Percentiles rank a stretch among this genome's conserved stretches.
phyloP scores from a whole-genome alignment of 2,888 invertebrate genomes.

The Caenorhabditis sp. region DNA sequence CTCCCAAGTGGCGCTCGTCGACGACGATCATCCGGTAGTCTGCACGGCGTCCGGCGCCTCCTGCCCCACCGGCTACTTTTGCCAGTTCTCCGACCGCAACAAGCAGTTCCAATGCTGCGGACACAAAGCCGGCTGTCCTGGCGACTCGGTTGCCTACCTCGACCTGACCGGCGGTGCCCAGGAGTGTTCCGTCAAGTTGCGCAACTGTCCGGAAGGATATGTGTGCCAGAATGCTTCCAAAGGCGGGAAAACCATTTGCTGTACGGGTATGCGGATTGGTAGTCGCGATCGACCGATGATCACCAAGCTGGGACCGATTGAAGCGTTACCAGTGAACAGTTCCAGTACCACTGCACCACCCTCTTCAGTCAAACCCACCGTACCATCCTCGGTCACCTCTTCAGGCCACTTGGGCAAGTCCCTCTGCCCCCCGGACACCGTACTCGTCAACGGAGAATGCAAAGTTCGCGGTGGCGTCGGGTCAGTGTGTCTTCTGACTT shows the following conservation, averaged over 20 bases:
- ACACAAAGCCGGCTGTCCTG: constrained; percentile 77
- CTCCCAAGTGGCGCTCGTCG: constrained; percentile 76
- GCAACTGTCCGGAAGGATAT: constrained; percentile 77
- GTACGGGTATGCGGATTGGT: constrained; percentile 65
- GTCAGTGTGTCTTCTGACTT: constrained; percentile 72
- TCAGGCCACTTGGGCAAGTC: constrained; percentile 44
- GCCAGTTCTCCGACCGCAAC: constrained; percentile 80
- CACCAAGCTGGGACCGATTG: neutral
- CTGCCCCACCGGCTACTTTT: constrained; percentile 80
- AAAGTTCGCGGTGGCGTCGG: constrained; percentile 73
- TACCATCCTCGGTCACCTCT: constrained; percentile 26
- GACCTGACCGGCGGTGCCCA: constrained; percentile 74
- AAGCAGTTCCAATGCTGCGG: constrained; percentile 80
- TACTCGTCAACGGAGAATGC: constrained; percentile 74
- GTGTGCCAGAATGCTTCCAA: constrained; percentile 69
- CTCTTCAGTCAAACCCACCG: constrained; percentile 4
- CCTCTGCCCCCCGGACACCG: constrained; percentile 72
- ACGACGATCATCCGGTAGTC: constrained; percentile 65
- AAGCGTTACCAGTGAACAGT: no score
- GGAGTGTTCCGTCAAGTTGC: constrained; percentile 68
- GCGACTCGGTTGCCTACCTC: constrained; percentile 75
- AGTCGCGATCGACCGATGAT: constrained; percentile 44
- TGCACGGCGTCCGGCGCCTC: constrained; percentile 70
- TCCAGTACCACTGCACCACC: neutral
- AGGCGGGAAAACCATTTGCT: constrained; percentile 72